Base-by-base conservation (phyloP, 2,113 vertebrate species). In the Glareola pratincola region DNA sequence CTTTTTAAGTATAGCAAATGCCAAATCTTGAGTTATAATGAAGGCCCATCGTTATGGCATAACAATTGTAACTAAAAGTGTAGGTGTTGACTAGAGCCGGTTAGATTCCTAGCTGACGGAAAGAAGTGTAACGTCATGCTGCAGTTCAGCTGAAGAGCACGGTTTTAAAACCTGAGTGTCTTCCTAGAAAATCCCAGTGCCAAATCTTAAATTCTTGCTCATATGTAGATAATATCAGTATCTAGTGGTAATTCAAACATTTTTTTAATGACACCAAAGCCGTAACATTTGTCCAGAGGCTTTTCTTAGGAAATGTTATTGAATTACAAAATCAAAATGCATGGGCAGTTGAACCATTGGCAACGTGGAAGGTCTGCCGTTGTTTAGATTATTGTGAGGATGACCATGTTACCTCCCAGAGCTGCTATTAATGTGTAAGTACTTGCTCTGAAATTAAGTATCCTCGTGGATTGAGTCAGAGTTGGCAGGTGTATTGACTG, bases 121-220 rank as follows among this genome's bases (percentile, higher is more conserved):
- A 20, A 6, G 10, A n/a, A 56, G 3, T 18, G 10, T 50, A 43
- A 20, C 14, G 8, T 30, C 1, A 0, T 39, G 30, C 27, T 73
- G 57, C 39, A 43, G 53, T 68, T 83, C 26, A 66, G 7, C 24
- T 59, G 30, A 73, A 48, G 3, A 73, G 14, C 27, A 43, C 1
- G 8, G 8, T 32, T 85, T 89, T 71, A 41, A 67, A 91, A 47
- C 32, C 36, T 39, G 7, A 72, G 17, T 12, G 37, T 15, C 26
- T 60, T 85, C 60, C 47, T 34, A 62, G 50, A 84, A 91, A 68
- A 69, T 39, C 8, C 29, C 10, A 60, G 30, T 12, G 19, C 18
- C 23, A 81, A 21, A 93, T 79, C 10, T 39, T 47, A 50, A 87
- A 0, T 19, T 37, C 10, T 79, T 90, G 32, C 19, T 71, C 9